Percentiles rank a stretch among this genome's conserved stretches.
These are phyloP conservation scores for Chymomyza fuscimana DNA, from an alignment of 2,888 invertebrate species.

Conservation along the genomic window DNA sequence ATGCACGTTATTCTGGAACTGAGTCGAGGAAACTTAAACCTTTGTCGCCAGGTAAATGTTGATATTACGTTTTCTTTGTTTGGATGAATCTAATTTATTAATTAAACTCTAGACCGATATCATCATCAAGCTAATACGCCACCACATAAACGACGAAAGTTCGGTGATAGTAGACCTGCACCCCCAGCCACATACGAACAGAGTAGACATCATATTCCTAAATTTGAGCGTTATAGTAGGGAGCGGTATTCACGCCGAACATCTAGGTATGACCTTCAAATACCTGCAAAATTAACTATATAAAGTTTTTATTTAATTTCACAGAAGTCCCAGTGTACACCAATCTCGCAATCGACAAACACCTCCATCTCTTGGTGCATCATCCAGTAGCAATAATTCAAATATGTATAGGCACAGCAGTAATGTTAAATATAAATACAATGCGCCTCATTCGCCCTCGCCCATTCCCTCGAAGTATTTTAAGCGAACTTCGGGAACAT, in stretches of 20 bases:
- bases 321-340: slow-evolving; percentile 76
- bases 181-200: slow-evolving; percentile 61
- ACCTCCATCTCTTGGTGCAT: slow-evolving; percentile 53
- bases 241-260: slow-evolving; percentile 73
- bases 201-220: slow-evolving; percentile 63
- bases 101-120: slow-evolving; percentile 71
- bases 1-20: slow-evolving; percentile 64
- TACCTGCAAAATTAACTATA: neutral
- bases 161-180: slow-evolving; percentile 64
- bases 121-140: slow-evolving; percentile 77
- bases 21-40: slow-evolving; percentile 62
- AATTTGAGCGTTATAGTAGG: slow-evolving; percentile 76
- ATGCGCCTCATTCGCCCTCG: slow-evolving; percentile 72
- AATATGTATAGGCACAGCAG: slow-evolving; percentile 61
- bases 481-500: slow-evolving; percentile 63
- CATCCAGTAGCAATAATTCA: slow-evolving; percentile 41
- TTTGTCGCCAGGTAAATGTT: slow-evolving; percentile 73
- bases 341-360: slow-evolving; percentile 67
- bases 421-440: slow-evolving; percentile 71
- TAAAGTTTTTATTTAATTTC: slow-evolving; percentile 8
- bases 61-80: neutral
- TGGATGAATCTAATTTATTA: neutral
- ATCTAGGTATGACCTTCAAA: slow-evolving; percentile 63
- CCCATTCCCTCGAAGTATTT: slow-evolving; percentile 80
- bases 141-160: slow-evolving; percentile 78